phyloP scores from a whole-genome alignment of 2,888 invertebrate genomes.

The Drosophila kuntzei region DNA sequence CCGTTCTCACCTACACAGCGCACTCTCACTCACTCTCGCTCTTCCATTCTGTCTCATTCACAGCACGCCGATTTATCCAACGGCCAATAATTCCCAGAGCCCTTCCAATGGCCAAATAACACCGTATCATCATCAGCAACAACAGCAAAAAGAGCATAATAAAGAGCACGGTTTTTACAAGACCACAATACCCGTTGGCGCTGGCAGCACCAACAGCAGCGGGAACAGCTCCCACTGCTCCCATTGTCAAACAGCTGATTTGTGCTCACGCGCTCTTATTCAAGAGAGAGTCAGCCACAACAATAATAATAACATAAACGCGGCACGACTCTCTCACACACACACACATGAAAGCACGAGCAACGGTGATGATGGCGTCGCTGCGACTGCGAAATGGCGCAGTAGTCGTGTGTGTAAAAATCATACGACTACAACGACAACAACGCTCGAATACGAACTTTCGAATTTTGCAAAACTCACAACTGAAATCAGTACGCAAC shows the following conservation, averaged over 20 bases:
- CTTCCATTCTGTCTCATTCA: constrained; percentile 34
- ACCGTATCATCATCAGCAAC: constrained; percentile 71
- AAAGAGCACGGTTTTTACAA: constrained; percentile 74
- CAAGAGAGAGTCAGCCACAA: constrained; percentile 40
- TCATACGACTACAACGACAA: constrained; percentile 84
- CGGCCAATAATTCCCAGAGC: constrained; percentile 78
- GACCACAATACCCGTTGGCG: constrained; percentile 83
- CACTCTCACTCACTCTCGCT: constrained; percentile 31
- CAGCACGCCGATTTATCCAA: constrained; percentile 82
- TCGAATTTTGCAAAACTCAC: constrained; percentile 83
- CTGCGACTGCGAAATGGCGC: constrained; percentile 58
- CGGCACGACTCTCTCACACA: constrained; percentile 50
- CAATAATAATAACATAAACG: constrained; percentile 53
- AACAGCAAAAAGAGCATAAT: constrained; percentile 51
- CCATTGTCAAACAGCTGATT: constrained; percentile 75
- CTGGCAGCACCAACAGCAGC: constrained; percentile 48
- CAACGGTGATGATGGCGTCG: constrained; percentile 37
- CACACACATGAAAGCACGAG: constrained; percentile 44
- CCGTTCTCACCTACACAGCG: neutral
- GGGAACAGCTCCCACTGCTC: constrained; percentile 48
- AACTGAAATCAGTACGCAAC: constrained; percentile 83
- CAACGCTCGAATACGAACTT: constrained; percentile 84
- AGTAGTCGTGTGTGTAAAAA: constrained; percentile 81
- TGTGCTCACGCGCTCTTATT: constrained; percentile 51
- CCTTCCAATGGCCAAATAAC: constrained; percentile 82